Conservation (phyloP, 2,797 vertebrate genomes). For the Ispidina picta region DNA sequence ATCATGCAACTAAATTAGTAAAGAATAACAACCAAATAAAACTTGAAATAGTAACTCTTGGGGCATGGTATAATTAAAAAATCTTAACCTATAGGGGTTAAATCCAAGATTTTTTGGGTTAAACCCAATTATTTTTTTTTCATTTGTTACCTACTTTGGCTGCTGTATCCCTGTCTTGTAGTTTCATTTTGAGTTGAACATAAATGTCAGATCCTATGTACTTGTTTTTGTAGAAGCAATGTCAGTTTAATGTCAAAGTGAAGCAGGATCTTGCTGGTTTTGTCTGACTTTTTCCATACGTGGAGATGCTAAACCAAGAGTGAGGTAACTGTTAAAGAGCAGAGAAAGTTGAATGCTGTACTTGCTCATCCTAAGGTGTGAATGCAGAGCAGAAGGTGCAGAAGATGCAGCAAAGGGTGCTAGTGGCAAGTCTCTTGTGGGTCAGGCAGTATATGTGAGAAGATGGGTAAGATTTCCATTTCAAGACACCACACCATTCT, state of each 20-base stretch:
- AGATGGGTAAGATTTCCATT: not conserved
- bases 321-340: not conserved
- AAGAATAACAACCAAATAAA: not conserved
- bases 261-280: not conserved
- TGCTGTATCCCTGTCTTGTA: not conserved
- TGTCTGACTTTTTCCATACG: not conserved
- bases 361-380: rapidly evolving
- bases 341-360: rapidly evolving
- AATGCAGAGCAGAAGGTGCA: not conserved
- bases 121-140: not conserved
- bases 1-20: not conserved
- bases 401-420: not conserved
- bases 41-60: not conserved
- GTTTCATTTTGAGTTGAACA: not conserved
- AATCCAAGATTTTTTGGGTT: not conserved
- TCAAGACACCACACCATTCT: not conserved
- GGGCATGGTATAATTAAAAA: not conserved
- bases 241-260: not conserved
- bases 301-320: not conserved
- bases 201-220: not conserved
- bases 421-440: not conserved
- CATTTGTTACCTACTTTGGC: not conserved
- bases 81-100: not conserved
- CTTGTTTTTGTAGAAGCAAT: not conserved
- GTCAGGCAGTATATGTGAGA: not conserved